Evolutionary conservation across 2,113 vertebrate species (phyloP), one percentile per base, ranked within the genome.

Genomic region (Etheostoma spectabile): DNA sequence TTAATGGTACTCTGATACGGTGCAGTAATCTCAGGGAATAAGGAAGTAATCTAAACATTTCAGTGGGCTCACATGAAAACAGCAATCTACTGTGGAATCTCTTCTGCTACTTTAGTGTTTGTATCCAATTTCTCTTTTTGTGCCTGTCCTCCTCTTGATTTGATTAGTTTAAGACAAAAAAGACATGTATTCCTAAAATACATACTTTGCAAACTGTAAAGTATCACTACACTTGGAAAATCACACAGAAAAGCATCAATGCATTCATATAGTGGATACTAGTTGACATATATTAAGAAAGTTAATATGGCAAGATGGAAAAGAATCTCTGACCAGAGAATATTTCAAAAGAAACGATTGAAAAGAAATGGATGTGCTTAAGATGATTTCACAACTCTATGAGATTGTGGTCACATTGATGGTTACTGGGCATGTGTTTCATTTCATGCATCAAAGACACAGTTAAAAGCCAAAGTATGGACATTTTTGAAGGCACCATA

Each of bases 391-490:
- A 18, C 7, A 33, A 56, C n/a, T 30, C 45, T 51, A 38, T 68
- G 30, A 82, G 15, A 68, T 27, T 60, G 27, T 51, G 59, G 68
- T n/a, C 21, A 15, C 42, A 59, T 53, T 66, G 22, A 56, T 64
- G 68, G 49, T 33, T 46, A 21, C 55, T n/a, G n/a, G 15, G 56
- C 59, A 71, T 75, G 66, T 46, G 22, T 76, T 86, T 83, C 79
- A 80, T 81, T 86, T 82, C 22, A 79, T 80, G 59, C 62, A 77
- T 76, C 19, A 75, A 66, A 85, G 51, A 73, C 24, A 49, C 16
- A 62, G 48, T 33, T 35, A 42, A 52, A 6, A 67, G 46, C 35
- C 19, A 38, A 80, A 63, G 46, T 74, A 52, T 66, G 57, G 38
- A 64, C 48, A 65, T 61, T 51, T 74, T 69, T 51, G 55, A 68